These are phyloP conservation scores for Melanaphis sacchari DNA, from an alignment of 1,140 invertebrate species.

Conservation along the genomic window DNA sequence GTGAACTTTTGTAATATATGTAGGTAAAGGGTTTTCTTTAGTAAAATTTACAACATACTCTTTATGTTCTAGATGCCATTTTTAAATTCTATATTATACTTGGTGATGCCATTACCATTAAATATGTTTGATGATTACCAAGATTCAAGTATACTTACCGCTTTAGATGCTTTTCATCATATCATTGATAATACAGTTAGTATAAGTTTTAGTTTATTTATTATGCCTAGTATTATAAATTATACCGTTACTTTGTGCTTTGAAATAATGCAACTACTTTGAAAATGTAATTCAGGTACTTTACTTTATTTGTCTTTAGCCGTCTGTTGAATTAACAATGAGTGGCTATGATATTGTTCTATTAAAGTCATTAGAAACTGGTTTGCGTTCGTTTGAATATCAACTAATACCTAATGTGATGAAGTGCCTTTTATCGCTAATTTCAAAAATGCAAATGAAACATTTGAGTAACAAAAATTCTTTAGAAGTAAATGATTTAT, in stretches of 20 bases:
- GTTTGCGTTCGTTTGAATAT: constrained; percentile 7
- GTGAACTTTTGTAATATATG: neutral
- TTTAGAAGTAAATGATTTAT: constrained; percentile 13
- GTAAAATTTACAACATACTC: neutral
- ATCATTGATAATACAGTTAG: constrained; percentile 53
- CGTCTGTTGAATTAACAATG: constrained; percentile 35
- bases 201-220: neutral
- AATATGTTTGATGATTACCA: constrained; percentile 52
- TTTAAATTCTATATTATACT: constrained; percentile 48
- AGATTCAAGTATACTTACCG: constrained; percentile 20
- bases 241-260: neutral
- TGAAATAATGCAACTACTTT: neutral
- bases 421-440: constrained; percentile 10
- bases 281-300: neutral
- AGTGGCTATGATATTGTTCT: constrained; percentile 38
- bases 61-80: constrained; percentile 44
- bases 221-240: neutral
- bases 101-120: constrained; percentile 49
- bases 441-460: constrained; percentile 51
- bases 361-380: constrained; percentile 18
- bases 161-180: constrained; percentile 40
- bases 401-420: constrained; percentile 32
- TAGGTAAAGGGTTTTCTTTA: neutral
- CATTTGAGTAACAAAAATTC: constrained; percentile 43
- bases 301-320: constrained; percentile 23